Base-by-base conservation (phyloP, 2,113 vertebrate species). In the Chaetops frenatus region DNA sequence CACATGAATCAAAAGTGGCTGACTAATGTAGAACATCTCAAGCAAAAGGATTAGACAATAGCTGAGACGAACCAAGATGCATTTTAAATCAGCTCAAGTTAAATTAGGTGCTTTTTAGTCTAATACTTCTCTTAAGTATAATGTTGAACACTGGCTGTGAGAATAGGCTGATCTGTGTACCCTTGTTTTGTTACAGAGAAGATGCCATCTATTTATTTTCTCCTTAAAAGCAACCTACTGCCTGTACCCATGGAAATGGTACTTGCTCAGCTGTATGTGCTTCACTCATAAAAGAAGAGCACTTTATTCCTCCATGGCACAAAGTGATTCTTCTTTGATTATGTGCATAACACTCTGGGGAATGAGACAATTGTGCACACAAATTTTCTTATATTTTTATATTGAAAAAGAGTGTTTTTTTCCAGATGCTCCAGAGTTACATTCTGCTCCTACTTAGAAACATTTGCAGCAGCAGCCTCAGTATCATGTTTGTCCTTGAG, bases 11-110 rank as follows among this genome's bases (percentile, higher is more conserved):
- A 83, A 14, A 94, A 90, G 72, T 88, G 91, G 76, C 82, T 88
- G 86, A 70, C 80, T 88, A 90, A 81, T 74, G 91, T 62, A 82
- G 69, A 90, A 78, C 91, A 86, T 90, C 71, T 83, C 60, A 90
- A 90, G 95, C 94, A 94, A 93, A 92, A 95, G 88, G 76, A 71
- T 94, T 92, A 93, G 72, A 83, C 88, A 88, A 86, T 48, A 91
- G 91, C 50, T 86, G 71, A 70, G 82, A 58, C 8, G 5, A 13
- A 83, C 54, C 56, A 48, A 66, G 64, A 81, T 58, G 83, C 91
- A 91, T 88, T 94, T 95, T 48, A 86, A 93, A 90, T 86, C 76
- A 93, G 65, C 19, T 83, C 35, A 72, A 94, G 71, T 82, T 38
- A 94, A 88, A 83, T 92, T 73, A 88, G 47, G 51, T 93, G 38